These are phyloP conservation scores for Drosophila greeni DNA, from an alignment of 2,888 invertebrate genomes.

Conservation along the genomic window DNA sequence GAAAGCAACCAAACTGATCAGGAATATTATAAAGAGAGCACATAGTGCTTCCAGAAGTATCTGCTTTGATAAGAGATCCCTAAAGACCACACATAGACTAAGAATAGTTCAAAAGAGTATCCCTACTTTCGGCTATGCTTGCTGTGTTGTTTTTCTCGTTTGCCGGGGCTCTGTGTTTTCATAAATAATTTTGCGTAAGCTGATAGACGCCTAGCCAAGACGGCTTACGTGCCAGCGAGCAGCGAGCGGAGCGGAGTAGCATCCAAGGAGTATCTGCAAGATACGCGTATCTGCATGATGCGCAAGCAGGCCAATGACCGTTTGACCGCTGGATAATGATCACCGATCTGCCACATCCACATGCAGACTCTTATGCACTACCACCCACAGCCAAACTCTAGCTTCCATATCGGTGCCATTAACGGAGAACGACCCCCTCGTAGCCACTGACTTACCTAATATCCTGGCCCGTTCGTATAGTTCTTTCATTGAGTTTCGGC, in stretches of 20 bases:
- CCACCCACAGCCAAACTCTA: neutral
- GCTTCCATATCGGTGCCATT: slow-evolving; percentile 40
- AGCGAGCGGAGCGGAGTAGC: slow-evolving; percentile 34
- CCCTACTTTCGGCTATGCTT: slow-evolving; percentile 3
- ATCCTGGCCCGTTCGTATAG: slow-evolving; percentile 42
- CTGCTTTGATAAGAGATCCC: neutral
- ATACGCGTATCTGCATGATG: slow-evolving; percentile 33
- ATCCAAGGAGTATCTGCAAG: slow-evolving; percentile 33
- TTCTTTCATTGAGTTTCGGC: slow-evolving; percentile 55
- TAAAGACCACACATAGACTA: neutral
- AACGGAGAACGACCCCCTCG: slow-evolving; percentile 36
- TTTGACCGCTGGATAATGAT: slow-evolving; percentile 72
- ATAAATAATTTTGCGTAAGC: slow-evolving; percentile 74
- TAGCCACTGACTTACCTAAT: slow-evolving; percentile 57
- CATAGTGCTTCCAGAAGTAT: neutral
- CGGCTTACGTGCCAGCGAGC: slow-evolving; percentile 64
- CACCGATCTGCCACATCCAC: slow-evolving; percentile 27
- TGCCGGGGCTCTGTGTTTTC: slow-evolving; percentile 56
- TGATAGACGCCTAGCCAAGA: slow-evolving; percentile 60
- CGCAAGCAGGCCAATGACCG: slow-evolving; percentile 70
- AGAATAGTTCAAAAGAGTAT: neutral
- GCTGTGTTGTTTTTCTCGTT: slow-evolving; percentile 15
- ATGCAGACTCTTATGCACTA: slow-evolving; percentile 59
- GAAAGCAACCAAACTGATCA: neutral
- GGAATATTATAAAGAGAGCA: neutral